phyloP scores from a whole-genome alignment of 2,797 vertebrate genomes.

The Microchirus variegatus region DNA sequence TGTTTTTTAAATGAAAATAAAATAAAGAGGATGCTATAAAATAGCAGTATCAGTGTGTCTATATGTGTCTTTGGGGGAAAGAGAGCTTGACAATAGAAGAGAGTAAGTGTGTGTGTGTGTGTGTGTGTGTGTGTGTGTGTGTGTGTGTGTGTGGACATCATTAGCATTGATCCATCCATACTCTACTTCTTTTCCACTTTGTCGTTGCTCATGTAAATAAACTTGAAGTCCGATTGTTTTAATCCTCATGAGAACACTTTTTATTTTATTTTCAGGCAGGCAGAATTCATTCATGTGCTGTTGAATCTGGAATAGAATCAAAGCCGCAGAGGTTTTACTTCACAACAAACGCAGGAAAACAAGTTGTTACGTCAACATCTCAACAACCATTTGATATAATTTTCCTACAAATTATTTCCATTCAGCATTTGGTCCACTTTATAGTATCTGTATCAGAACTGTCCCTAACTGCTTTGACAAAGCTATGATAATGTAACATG shows the following conservation, averaged over 20 bases:
- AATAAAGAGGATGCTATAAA: too few relatives aligned
- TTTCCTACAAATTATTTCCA: constrained; percentile 1
- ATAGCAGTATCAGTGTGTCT: background rate
- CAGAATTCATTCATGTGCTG: background rate
- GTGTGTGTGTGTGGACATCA: constrained; percentile 10
- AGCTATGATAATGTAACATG: too few relatives aligned
- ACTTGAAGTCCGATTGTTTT: background rate
- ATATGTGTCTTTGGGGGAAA: constrained; percentile 1
- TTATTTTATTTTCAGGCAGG: background rate
- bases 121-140: background rate
- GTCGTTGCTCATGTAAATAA: background rate
- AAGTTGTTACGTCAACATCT: background rate
- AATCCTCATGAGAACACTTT: background rate
- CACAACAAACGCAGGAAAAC: background rate
- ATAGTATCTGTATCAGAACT: too few relatives aligned
- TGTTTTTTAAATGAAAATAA: constrained; percentile 1
- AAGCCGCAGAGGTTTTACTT: background rate
- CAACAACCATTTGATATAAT: background rate
- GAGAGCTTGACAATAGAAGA: background rate
- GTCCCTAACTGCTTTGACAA: too few relatives aligned
- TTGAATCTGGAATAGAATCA: background rate
- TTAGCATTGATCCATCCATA: constrained; percentile 22
- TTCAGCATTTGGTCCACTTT: background rate
- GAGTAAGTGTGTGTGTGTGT: too few relatives aligned
- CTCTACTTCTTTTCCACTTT: constrained; percentile 1